Percentiles rank a stretch among this genome's conserved stretches.
These are phyloP conservation scores for Arion vulgaris DNA, from an alignment of 1,140 invertebrate species.

Conservation along the genomic window DNA sequence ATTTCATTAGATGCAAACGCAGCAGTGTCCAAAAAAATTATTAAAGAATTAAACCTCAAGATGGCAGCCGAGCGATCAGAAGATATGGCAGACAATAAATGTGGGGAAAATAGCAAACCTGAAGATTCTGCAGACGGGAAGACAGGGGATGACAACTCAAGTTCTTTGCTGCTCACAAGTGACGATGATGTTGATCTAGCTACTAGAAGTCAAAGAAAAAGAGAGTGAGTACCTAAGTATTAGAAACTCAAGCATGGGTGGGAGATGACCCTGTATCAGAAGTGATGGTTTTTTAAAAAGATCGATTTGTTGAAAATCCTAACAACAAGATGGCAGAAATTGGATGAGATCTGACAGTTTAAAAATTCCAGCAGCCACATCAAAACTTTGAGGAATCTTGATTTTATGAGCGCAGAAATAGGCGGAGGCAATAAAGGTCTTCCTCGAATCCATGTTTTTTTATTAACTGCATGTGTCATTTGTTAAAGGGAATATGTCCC, in stretches of 20 bases:
- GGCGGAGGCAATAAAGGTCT: no score
- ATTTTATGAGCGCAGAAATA: no score
- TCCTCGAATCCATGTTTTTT: no score
- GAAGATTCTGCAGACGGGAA: constrained; percentile 4
- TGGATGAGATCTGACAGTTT: not conserved
- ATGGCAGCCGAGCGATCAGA: not conserved
- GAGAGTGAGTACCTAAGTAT: constrained; percentile 25
- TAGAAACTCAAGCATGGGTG: not conserved
- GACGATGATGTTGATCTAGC: constrained; percentile 10
- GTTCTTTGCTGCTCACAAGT: not conserved
- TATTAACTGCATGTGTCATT: not conserved
- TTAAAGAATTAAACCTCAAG: constrained; percentile 3
- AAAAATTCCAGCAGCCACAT: not conserved
- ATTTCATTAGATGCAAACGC: not conserved
- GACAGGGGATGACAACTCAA: not conserved
- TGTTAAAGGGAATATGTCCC: not conserved
- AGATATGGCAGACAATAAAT: constrained; percentile 30
- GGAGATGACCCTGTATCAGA: not conserved
- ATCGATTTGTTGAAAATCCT: not conserved
- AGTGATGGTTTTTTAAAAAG: not conserved
- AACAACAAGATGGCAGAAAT: not conserved
- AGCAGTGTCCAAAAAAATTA: not conserved
- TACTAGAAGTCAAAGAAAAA: not conserved
- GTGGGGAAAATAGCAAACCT: not conserved
- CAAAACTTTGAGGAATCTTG: no score